A percentile compares a stretch with the other conserved stretches of the same genome.
These are phyloP conservation scores for Drusus annulatus DNA, from an alignment of 1,140 invertebrate genomes.

Conservation along the genomic window DNA sequence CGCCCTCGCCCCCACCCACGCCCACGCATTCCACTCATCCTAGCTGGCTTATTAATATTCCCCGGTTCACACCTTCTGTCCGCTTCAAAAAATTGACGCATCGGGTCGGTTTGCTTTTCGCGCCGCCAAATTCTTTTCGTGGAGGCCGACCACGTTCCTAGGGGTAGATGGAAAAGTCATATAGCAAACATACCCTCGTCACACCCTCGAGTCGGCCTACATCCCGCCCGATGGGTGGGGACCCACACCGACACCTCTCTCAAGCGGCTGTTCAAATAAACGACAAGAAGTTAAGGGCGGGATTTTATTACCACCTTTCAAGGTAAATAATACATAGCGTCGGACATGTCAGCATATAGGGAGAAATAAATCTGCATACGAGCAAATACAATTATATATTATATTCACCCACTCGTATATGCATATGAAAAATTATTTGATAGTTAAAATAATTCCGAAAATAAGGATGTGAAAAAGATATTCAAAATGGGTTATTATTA, in stretches of 20 bases:
- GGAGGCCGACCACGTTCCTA: conserved; percentile 1
- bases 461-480: not conserved
- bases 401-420: not conserved
- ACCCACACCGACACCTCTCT: conserved; percentile 15
- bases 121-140: conserved; percentile 17
- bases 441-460: not conserved
- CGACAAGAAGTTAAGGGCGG: conserved; percentile 23
- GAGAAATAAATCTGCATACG: not conserved
- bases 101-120: conserved; percentile 36
- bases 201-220: conserved; percentile 1
- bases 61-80: conserved; percentile 22
- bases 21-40: not conserved
- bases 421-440: not conserved
- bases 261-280: conserved; percentile 28
- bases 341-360: not conserved
- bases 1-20: too few species aligned
- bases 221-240: not conserved
- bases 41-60: conserved; percentile 30
- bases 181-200: conserved; percentile 56
- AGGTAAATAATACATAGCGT: too few species aligned
- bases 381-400: not conserved
- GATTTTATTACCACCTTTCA: conserved; percentile 27
- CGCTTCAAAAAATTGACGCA: conserved; percentile 36
- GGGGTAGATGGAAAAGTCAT: conserved; percentile 48
- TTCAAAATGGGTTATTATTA: too few species aligned